Evolutionary conservation across 2,888 invertebrate species (phyloP), one percentile per base, ranked within the genome.

Genomic region (Leptopilina myrica): DNA sequence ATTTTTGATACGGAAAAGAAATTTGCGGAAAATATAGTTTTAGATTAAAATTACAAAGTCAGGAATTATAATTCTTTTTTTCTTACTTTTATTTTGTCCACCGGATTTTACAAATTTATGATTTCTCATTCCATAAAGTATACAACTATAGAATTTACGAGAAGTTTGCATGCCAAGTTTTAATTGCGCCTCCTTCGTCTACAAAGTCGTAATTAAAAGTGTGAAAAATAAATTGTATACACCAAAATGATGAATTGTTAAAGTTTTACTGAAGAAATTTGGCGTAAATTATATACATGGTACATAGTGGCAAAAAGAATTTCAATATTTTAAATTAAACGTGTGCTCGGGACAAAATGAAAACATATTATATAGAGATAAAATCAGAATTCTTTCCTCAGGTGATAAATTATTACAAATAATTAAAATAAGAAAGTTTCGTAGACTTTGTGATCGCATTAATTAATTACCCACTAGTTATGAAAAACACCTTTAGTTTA

Each of bases 131-230:
- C 12, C 26, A 26, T 46, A 15, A 33, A 33, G 33, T 20, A 46
- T 49, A 5, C 20, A 49, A 49, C 49, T 53, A 49, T 49, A 67
- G 11, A 73, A 73, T 73, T 73, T 33, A 56, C 56, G 69, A 56
- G 69, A 26, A 26, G 26, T 14, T 69, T 20, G 69, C 53, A 69
- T 69, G 53, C 53, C 53, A 69, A 53, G 53, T 56, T 69, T 53
- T 53, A 69, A 33, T 73, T 73, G 56, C 69, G 20, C 33, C 53
- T 73, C 69, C 33, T 56, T 26, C 56, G 8, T 53, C 69, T 56
- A 73, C 33, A 73, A 73, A 56, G 49, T 14, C 8, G 56, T 73
- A 73, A 73, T 56, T 73, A 73, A 73, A 43, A 73, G 4, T 73
- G 53, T 73, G 33, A 56, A 73, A 56, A 73, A 56, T 56, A 73